Base-by-base conservation (phyloP, 2,113 vertebrate species). In the Myotis davidii region DNA sequence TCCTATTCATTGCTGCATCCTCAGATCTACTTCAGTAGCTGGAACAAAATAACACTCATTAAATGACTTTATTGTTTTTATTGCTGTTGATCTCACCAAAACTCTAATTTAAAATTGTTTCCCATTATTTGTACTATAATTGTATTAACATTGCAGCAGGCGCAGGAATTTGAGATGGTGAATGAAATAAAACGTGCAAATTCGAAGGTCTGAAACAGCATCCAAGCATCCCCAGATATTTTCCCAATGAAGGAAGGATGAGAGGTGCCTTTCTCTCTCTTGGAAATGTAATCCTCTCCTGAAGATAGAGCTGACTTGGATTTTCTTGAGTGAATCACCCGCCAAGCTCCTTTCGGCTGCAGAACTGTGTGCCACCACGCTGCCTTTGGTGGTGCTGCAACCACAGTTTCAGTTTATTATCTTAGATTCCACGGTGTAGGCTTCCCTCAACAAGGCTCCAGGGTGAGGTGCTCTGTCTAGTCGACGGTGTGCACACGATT, bases 141-240 rank as follows among this genome's bases (percentile, higher is more conserved):
- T 64, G 61, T 32, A 64, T 29, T 64, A 14, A 64, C 27, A 64
- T 64, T 90, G 23, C 10, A 50, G 48, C 52, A 78, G 50, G 5
- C 25, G 1, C 3, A 9, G 16, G n/a, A 76, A 77, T 82, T 91
- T 25, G 8, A 85, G n/a, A 87, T 59, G 34, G 54, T 87, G 64
- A 76, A 72, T 91, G 52, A 94, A 82, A 29, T 67, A 82, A 97
- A 32, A 72, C n/a, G 8, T 59, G 85, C 11, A 54, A n/a, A 82
- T 88, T 91, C 69, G 54, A 48, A 88, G 32, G 23, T 67, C 14
- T 56, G 67, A 82, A 85, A 64, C 42, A 34, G 5, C 23, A 61
- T 34, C 18, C 9, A 82, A 45, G 50, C 32, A 77, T 67, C 69
- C 29, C 42, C 32, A 29, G 17, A 29, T 70, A 17, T 52, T 45